A percentile compares a stretch with the other conserved stretches of the same genome.
These are phyloP conservation scores for Portevinia maculata DNA, from an alignment of 2,888 invertebrate species.

Conservation along the genomic window DNA sequence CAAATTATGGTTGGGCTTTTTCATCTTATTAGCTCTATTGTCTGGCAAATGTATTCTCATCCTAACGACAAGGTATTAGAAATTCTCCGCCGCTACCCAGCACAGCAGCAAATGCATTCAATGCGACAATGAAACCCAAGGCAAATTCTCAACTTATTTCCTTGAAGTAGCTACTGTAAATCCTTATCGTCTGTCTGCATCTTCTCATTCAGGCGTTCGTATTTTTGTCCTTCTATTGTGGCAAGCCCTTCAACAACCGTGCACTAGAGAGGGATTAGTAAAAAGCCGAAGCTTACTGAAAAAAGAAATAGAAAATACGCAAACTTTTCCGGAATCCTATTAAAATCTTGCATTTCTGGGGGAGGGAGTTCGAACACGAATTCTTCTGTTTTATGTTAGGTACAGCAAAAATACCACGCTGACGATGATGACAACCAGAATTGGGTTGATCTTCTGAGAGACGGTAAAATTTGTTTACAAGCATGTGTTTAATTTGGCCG, in stretches of 20 bases:
- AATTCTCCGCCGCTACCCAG: not conserved
- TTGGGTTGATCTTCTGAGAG: conserved; percentile 41
- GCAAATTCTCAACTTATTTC: conserved; percentile 58
- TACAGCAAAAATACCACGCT: conserved; percentile 18
- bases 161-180: conserved; percentile 41
- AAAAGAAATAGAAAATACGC: conserved; percentile 19
- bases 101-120: conserved; percentile 48
- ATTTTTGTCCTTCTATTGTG: conserved; percentile 47
- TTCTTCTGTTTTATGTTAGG: not conserved
- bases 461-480: conserved; percentile 63
- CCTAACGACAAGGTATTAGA: conserved; percentile 45
- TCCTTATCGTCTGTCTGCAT: conserved; percentile 65
- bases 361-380: not conserved
- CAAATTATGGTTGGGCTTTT: conserved; percentile 63
- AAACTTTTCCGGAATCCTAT: conserved; percentile 63
- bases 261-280: conserved; percentile 64
- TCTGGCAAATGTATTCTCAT: conserved; percentile 63
- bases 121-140: conserved; percentile 53
- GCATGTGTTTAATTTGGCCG: conserved; percentile 68
- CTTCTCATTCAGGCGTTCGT: conserved; percentile 27
- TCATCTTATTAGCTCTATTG: conserved; percentile 71
- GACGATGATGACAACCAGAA: conserved; percentile 9
- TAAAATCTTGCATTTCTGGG: conserved; percentile 44
- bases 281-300: conserved; percentile 54
- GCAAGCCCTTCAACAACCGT: conserved; percentile 3